Base-by-base conservation (phyloP, 2,888 invertebrate genomes). In the Trimorus sp. region DNA sequence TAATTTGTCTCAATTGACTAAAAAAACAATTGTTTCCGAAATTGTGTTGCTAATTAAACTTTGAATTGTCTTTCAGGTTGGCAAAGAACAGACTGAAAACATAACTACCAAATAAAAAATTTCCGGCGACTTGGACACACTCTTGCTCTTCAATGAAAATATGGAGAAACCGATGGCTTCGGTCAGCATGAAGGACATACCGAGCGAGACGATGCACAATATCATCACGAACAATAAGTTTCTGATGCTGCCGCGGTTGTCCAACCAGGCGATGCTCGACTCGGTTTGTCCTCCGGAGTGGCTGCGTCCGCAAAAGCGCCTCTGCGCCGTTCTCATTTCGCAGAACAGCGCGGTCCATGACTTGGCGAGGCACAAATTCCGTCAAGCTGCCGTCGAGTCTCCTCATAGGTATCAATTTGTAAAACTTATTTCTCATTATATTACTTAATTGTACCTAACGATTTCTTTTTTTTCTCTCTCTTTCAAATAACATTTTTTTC, bases 101-200 rank as follows among this genome's bases (percentile, higher is more conserved):
- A 94, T 96, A 77, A 94, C 94, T 6, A 92, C 93, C 4, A 94
- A 95, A 66, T 97, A 95, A 92, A 95, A 96, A 92, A 94, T 97
- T 38, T 93, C 96, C 89, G 92, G 94, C 88, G 94, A 95, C 88
- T 93, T 95, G 92, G 97, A 97, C 87, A 95, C 96, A 0, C 94
- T 99, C 88, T 93, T 98, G 83, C 93, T 99, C 77, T 97, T 99
- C 90, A 98, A 98, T 92, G 99, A 99, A 90, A 96, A 96, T 89
- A 94, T 94, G 4, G 92, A 94, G 12, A 94, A 95, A 86, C 97
- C 98, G 0, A 96, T 96, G 78, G 98, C 97, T 45, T 96, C 96
- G 82, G 94, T 98, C 83, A 96, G 96, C 86, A 98, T 98, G 95
- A 94, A 96, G 58, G 97, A 98, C 91, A 96, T 99, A 89, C 96